Base-by-base conservation (phyloP, 2,888 invertebrate species). In the Philonicus albiceps region DNA sequence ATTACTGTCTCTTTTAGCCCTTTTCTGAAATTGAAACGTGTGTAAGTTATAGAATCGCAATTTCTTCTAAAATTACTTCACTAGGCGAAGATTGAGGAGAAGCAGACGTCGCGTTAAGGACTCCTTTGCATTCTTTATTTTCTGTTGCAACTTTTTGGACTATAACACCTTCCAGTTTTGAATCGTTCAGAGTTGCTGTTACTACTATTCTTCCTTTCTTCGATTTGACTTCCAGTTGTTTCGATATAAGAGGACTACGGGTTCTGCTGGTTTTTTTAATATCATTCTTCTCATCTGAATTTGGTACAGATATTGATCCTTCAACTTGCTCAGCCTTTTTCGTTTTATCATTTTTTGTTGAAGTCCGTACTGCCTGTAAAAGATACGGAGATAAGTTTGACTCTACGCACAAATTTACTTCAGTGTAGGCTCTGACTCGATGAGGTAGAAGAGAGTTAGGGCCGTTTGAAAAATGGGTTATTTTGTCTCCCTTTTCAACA, bases 161-260 rank as follows among this genome's bases (percentile, higher is more conserved):
- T 3, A 92, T 90, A 49, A 92, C 89, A 87, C 92, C 91, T 88
- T 92, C 91, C 34, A 92, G 90, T 88, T 92, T 92, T 0, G 91
- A 91, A 86, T 91, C 91, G 86, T 91, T 91, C 80, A 92, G 90
- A 73, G 90, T 91, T 16, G 92, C 91, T 19, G 91, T 92, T 16
- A 92, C 91, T 1, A 91, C 90, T 0, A 92, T 89, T 19, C 91
- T 90, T 7, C 91, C 92, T 87, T 91, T 92, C 13, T 90, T 89
- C 2, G 92, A 92, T 88, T 91, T 90, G 4, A 92, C 88, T 88
- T 92, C 91, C 74, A 90, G 89, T 86, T 89, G 91, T 87, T 64
- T 64, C 0, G 90, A 90, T 0, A 89, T 91, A 88, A 31, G 80
- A 64, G 8, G 27, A 0, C 16, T 27, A n/a, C 11, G 16, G 7